These are phyloP conservation scores for Rana temporaria DNA, from an alignment of 2,113 vertebrate species.

Conservation along the genomic window DNA sequence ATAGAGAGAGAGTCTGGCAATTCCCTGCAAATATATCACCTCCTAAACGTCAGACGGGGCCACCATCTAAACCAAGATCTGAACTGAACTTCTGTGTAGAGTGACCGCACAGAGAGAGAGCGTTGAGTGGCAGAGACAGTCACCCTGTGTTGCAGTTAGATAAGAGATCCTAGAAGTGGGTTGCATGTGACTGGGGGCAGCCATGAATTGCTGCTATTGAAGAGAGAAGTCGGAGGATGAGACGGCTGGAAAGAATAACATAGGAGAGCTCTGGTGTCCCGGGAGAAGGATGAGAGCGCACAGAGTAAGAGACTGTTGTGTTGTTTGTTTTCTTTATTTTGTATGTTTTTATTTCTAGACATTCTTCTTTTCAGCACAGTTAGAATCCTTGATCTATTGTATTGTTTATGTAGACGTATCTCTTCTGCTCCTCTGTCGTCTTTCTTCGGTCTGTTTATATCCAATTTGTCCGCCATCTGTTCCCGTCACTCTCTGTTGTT, in stretches of 20 bases:
- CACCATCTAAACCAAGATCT: too few species aligned
- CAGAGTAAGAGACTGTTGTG: slow-evolving; percentile 10
- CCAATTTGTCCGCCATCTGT: too few species aligned
- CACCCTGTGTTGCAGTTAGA: background rate
- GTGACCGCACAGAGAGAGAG: background rate
- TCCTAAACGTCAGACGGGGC: too few species aligned
- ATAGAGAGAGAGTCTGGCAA: background rate
- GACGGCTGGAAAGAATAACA: background rate
- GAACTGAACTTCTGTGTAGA: background rate
- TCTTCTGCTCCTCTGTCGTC: background rate
- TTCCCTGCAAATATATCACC: too few species aligned
- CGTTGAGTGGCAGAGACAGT: background rate
- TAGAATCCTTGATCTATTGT: too few species aligned
- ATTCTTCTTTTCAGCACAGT: background rate
- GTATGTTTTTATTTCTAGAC: too few species aligned
- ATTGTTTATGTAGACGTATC: background rate
- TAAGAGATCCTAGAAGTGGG: background rate
- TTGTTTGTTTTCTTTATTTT: background rate
- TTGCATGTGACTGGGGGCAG: background rate
- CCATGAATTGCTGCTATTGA: background rate
- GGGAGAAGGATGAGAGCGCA: slow-evolving; percentile 6
- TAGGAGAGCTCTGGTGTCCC: background rate
- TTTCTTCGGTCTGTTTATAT: background rate
- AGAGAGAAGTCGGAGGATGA: slow-evolving; percentile 5
- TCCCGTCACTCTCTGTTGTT: too few species aligned